Evolutionary conservation across 2,113 vertebrate species (phyloP).

Genomic region (Lonchura striata): DNA sequence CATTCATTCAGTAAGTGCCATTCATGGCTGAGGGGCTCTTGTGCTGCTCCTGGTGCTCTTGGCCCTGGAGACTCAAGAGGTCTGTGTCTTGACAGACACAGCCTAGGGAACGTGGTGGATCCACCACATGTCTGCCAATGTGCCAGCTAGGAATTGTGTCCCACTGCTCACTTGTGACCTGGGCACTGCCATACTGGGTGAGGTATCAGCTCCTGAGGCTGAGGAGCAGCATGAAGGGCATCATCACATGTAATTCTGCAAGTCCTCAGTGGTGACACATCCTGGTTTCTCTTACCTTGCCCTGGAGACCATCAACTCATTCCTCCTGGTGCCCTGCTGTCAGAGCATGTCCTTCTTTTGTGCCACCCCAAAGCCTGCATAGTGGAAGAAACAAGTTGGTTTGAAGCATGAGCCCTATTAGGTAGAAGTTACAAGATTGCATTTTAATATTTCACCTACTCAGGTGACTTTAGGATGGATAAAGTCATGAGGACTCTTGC

Average conservation of each 20-base stretch:
- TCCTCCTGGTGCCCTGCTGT: background rate
- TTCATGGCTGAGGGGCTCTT: background rate
- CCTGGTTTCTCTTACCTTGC: background rate
- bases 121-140: fast-evolving
- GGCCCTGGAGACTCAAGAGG: background rate
- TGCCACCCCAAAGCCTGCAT: fast-evolving
- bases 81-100: fast-evolving
- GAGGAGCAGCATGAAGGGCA: background rate
- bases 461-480: background rate
- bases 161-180: background rate
- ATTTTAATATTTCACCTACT: background rate
- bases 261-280: background rate
- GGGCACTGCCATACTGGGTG: background rate
- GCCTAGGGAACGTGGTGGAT: background rate
- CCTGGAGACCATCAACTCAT: background rate
- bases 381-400: background rate
- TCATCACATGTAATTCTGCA: background rate
- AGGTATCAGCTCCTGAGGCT: background rate
- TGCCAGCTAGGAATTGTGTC: background rate
- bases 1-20: too few relatives aligned
- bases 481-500: background rate
- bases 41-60: background rate
- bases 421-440: background rate
- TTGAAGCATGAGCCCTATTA: fast-evolving
- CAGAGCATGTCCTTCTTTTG: background rate